Conservation (phyloP, 1,140 invertebrate species). For the Globodera ellingtonae region DNA sequence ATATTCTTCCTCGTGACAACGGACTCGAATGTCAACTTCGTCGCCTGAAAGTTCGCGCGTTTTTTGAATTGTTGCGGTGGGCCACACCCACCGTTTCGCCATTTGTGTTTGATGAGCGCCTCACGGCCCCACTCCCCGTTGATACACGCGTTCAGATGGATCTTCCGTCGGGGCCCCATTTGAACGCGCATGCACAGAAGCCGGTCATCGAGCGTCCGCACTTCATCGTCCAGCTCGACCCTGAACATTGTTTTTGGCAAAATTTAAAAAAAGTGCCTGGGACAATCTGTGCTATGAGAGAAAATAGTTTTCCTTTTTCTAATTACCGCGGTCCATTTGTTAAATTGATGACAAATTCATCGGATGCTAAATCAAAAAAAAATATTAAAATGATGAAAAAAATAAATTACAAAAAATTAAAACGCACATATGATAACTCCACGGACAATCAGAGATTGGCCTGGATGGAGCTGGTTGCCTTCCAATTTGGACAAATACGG, state of each 20-base stretch:
- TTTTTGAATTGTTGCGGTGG: neutral
- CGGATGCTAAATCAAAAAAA: constrained; percentile 40
- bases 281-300: neutral
- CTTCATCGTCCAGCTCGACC: constrained; percentile 61
- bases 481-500: constrained; percentile 64
- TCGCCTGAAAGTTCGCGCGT: constrained; percentile 36
- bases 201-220: constrained; percentile 57
- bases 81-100: constrained; percentile 35
- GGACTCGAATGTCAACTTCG: constrained; percentile 62
- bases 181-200: constrained; percentile 59
- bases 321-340: constrained; percentile 52
- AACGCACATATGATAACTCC: constrained; percentile 59
- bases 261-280: too few species aligned
- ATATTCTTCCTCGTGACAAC: constrained; percentile 60
- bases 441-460: constrained; percentile 62
- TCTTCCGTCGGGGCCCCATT: constrained; percentile 45
- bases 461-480: constrained; percentile 59
- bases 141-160: constrained; percentile 63
- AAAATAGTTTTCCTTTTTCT: neutral
- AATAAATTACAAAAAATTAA: neutral
- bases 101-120: constrained; percentile 59
- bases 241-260: neutral
- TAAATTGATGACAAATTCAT: constrained; percentile 61
- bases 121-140: constrained; percentile 64
- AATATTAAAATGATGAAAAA: neutral